phyloP scores from a whole-genome alignment of 2,888 invertebrate genomes.

The Agrotis clavis region DNA sequence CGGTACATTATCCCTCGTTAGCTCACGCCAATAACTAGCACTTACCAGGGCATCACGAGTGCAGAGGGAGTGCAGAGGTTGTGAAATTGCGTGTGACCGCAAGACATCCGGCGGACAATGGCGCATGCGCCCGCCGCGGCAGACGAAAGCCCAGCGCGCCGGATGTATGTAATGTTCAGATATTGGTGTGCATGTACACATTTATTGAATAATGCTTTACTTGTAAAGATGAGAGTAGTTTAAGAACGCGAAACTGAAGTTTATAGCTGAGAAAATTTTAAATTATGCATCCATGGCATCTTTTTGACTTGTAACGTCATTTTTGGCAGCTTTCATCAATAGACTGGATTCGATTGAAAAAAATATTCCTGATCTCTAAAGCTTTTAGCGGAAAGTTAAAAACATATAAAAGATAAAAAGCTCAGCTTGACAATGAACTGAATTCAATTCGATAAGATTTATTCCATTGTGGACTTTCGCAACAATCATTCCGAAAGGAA shows the following conservation, averaged over 20 bases:
- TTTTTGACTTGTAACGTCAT: neutral
- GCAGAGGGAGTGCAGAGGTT: slow-evolving; percentile 82
- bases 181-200: slow-evolving; percentile 80
- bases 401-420: slow-evolving; percentile 17
- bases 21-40: slow-evolving; percentile 65
- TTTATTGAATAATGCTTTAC: slow-evolving; percentile 74
- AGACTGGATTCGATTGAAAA: neutral
- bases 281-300: neutral
- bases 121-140: slow-evolving; percentile 75
- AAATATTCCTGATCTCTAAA: neutral
- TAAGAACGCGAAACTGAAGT: slow-evolving; percentile 42
- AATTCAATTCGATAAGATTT: slow-evolving; percentile 36
- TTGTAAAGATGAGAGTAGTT: slow-evolving; percentile 59
- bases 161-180: slow-evolving; percentile 88
- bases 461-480: slow-evolving; percentile 61
- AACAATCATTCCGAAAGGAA: slow-evolving; percentile 67
- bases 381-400: neutral
- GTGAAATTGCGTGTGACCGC: slow-evolving; percentile 90
- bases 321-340: neutral
- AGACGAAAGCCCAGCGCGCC: slow-evolving; percentile 82
- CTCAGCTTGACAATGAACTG: slow-evolving; percentile 14
- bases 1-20: slow-evolving; percentile 50
- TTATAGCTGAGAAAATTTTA: slow-evolving; percentile 9
- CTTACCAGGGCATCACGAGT: slow-evolving; percentile 79
- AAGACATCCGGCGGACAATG: slow-evolving; percentile 90